Evolutionary conservation across 2,113 vertebrate species (phyloP).

Genomic region (Burhinus oedicnemus): DNA sequence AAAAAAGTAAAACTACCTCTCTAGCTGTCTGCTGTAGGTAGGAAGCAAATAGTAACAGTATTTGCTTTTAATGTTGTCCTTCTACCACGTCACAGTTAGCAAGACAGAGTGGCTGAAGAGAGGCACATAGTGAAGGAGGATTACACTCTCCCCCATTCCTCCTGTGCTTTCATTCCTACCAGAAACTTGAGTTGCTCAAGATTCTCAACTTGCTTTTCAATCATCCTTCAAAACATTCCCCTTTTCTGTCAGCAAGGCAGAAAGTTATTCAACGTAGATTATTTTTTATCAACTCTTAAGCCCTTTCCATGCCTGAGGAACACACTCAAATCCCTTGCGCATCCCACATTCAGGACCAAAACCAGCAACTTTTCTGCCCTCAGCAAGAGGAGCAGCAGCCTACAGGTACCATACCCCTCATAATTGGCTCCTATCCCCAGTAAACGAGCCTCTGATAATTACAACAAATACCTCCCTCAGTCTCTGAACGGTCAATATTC

Average conservation of each 20-base stretch:
- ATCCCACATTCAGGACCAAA: background rate
- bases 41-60: background rate
- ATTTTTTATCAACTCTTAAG: background rate
- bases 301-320: background rate
- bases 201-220: background rate
- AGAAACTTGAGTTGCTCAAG: background rate
- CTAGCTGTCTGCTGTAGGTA: background rate
- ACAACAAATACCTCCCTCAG: background rate
- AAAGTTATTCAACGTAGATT: background rate
- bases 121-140: background rate
- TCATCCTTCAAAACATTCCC: background rate
- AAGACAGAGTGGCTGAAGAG: background rate
- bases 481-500: background rate
- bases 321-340: fast-evolving
- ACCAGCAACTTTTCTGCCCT: background rate
- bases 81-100: background rate
- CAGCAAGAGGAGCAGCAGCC: background rate
- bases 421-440: background rate
- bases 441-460: background rate
- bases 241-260: background rate
- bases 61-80: background rate
- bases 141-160: background rate
- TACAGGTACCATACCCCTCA: background rate
- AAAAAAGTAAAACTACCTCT: background rate
- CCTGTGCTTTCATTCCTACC: background rate